Percentiles rank a stretch among this genome's conserved stretches.
phyloP scores from a whole-genome alignment of 2,797 vertebrate genomes.

The Kryptolebias ocellatus region DNA sequence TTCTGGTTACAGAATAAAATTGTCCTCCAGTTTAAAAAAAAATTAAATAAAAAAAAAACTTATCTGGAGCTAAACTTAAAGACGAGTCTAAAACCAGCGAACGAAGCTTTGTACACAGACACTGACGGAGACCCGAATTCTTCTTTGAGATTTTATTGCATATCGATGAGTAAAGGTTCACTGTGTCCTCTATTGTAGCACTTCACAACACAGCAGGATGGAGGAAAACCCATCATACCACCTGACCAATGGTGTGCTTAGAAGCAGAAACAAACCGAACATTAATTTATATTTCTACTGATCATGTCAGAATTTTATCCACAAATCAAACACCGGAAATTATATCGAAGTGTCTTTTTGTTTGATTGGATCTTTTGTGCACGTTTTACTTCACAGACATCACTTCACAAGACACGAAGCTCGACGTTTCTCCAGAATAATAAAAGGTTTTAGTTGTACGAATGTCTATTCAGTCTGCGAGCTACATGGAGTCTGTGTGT shows the following conservation, averaged over 20 bases:
- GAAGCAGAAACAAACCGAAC: slow-evolving; percentile 59
- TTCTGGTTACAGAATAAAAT: too few relatives aligned
- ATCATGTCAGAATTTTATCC: slow-evolving; percentile 42
- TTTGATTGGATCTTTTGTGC: slow-evolving; percentile 43
- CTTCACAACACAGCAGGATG: slow-evolving; percentile 73
- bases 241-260: slow-evolving; percentile 63
- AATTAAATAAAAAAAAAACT: too few relatives aligned
- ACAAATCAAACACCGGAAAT: slow-evolving; percentile 40
- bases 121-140: not conserved
- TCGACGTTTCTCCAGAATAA: slow-evolving; percentile 34
- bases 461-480: slow-evolving; percentile 24
- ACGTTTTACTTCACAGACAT: slow-evolving; percentile 62
- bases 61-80: too few relatives aligned
- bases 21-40: too few relatives aligned
- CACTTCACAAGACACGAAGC: slow-evolving; percentile 67
- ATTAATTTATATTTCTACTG: slow-evolving; percentile 48
- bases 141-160: slow-evolving; percentile 70
- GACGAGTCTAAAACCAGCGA: too few relatives aligned
- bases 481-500: not conserved
- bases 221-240: slow-evolving; percentile 66
- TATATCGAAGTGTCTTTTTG: slow-evolving; percentile 51
- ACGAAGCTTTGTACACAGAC: too few relatives aligned
- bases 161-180: slow-evolving; percentile 57
- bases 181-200: slow-evolving; percentile 61
- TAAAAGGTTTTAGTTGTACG: slow-evolving; percentile 12